phyloP scores from a whole-genome alignment of 2,797 vertebrate genomes.

The Aphelocoma californica region DNA sequence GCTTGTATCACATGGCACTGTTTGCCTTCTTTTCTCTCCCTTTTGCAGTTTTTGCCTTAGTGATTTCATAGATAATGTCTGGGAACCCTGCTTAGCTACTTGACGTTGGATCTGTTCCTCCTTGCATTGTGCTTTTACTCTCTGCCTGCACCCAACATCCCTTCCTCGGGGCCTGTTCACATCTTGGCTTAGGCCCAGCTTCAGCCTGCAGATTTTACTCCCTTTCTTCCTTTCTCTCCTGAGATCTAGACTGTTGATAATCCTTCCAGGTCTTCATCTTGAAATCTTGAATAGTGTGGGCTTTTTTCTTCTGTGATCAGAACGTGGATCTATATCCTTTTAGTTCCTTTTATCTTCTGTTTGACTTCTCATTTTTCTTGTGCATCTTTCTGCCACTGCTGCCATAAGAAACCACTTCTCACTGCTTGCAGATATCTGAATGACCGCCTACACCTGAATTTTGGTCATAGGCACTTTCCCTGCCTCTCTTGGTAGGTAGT shows the following conservation, averaged over 20 bases:
- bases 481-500: fast-evolving
- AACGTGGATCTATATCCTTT: neutral
- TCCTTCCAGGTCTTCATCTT: neutral
- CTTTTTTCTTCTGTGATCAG: neutral
- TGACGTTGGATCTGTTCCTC: neutral
- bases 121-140: neutral
- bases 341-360: neutral
- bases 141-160: neutral
- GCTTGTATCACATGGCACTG: neutral
- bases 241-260: neutral
- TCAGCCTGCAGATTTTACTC: neutral
- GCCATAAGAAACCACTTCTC: neutral
- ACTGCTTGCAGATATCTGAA: neutral
- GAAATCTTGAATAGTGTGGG: neutral
- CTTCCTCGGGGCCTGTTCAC: neutral
- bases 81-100: neutral
- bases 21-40: neutral
- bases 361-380: neutral
- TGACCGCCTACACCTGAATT: fast-evolving
- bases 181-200: neutral
- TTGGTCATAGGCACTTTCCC: neutral
- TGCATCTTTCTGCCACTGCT: neutral
- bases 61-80: neutral
- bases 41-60: neutral
- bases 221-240: neutral